These are phyloP conservation scores for Oryzias javanicus DNA, from an alignment of 2,113 vertebrate genomes.

Conservation along the genomic window DNA sequence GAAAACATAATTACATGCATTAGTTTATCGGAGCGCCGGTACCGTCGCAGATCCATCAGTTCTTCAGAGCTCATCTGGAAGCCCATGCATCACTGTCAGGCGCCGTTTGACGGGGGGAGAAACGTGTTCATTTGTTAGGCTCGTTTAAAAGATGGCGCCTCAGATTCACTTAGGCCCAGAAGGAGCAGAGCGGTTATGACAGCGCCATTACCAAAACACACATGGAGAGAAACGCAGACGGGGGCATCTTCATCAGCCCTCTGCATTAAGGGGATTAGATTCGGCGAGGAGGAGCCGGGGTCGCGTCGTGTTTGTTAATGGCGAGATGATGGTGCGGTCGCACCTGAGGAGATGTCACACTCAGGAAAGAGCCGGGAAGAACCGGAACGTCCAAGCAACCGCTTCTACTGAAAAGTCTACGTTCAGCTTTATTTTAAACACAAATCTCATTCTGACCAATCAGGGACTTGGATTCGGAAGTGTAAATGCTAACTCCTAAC, in stretches of 20 bases:
- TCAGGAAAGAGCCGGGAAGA: too few relatives aligned
- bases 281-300: slow-evolving; percentile 30
- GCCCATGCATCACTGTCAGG: slow-evolving; percentile 97
- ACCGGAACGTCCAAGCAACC: too few relatives aligned
- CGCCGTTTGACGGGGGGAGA: slow-evolving; percentile 80
- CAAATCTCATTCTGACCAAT: too few relatives aligned
- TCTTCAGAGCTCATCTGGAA: slow-evolving; percentile 97
- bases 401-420: too few relatives aligned
- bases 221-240: slow-evolving; percentile 11
- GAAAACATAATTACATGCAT: slow-evolving; percentile 99
- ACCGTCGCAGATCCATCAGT: slow-evolving; percentile 99
- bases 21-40: slow-evolving; percentile 99
- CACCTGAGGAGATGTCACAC: slow-evolving; percentile 34
- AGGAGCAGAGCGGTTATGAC: slow-evolving; percentile 75
- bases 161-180: slow-evolving; percentile 73
- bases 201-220: slow-evolving; percentile 72
- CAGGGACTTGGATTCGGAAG: too few relatives aligned
- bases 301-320: slow-evolving; percentile 44
- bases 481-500: too few relatives aligned
- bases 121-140: slow-evolving; percentile 85
- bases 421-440: too few relatives aligned
- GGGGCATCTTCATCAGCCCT: slow-evolving; percentile 68
- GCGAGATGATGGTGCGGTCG: slow-evolving; percentile 22
- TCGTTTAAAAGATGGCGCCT: slow-evolving; percentile 79
- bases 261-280: slow-evolving; percentile 67